phyloP scores from a whole-genome alignment of 2,797 vertebrate genomes.

The Gambelia wislizenii region DNA sequence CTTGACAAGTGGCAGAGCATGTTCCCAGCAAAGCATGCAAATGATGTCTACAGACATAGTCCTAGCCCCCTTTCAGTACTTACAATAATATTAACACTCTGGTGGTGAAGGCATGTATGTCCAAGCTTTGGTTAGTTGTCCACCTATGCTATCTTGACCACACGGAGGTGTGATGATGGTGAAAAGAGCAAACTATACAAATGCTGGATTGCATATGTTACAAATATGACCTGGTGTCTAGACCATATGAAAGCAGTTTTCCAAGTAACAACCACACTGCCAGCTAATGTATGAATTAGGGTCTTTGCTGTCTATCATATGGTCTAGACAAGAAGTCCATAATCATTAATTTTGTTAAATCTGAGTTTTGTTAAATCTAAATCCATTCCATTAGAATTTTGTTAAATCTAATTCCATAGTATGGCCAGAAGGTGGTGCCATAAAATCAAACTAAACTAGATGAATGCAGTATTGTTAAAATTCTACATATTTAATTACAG shows the following conservation, averaged over 20 bases:
- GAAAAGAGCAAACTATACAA: neutral
- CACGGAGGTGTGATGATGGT: neutral
- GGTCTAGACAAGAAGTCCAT: neutral
- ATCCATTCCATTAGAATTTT: too few species aligned
- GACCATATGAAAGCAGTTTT: neutral
- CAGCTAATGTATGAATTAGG: neutral
- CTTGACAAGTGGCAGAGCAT: neutral
- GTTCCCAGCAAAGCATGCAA: neutral
- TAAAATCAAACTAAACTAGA: neutral
- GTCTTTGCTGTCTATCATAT: neutral
- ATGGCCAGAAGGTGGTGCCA: slow-evolving; percentile 39
- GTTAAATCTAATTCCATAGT: slow-evolving; percentile 3
- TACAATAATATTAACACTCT: neutral
- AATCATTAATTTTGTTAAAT: neutral
- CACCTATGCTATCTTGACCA: neutral
- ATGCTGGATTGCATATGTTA: neutral
- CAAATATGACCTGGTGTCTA: neutral
- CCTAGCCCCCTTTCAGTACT: neutral
- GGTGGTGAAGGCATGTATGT: neutral
- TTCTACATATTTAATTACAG: neutral
- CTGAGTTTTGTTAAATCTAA: neutral
- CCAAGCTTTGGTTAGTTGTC: neutral
- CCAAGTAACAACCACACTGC: neutral
- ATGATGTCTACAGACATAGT: too few species aligned
- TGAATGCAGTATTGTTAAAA: neutral